These are phyloP conservation scores for Tetropium fuscum DNA, from an alignment of 2,888 invertebrate species.

Conservation along the genomic window DNA sequence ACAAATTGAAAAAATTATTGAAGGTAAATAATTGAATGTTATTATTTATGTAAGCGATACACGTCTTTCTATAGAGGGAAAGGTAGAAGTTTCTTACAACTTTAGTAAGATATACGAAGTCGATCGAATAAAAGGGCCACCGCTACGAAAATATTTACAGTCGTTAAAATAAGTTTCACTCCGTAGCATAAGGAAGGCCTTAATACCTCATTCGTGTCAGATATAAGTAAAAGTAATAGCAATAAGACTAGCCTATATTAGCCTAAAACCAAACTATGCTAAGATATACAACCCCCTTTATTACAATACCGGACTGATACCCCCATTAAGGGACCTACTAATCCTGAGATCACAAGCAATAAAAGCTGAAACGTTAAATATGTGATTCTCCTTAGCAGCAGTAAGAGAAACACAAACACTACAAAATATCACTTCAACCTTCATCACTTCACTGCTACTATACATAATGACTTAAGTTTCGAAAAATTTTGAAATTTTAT, in stretches of 20 bases:
- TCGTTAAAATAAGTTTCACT: too few relatives aligned
- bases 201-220: not conserved
- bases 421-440: conserved; percentile 31
- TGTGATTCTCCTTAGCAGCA: conserved; percentile 15
- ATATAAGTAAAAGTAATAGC: conserved; percentile 18
- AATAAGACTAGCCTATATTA: conserved; percentile 22
- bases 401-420: conserved; percentile 26
- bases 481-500: too few relatives aligned
- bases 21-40: too few relatives aligned
- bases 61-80: too few relatives aligned
- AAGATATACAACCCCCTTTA: conserved; percentile 28
- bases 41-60: too few relatives aligned
- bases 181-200: too few relatives aligned
- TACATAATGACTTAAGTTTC: too few relatives aligned
- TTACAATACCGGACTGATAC: conserved; percentile 37
- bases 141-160: too few relatives aligned
- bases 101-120: too few relatives aligned
- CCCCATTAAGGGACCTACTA: conserved; percentile 34
- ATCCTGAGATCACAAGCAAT: conserved; percentile 34
- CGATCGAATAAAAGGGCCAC: too few relatives aligned
- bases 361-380: conserved; percentile 32
- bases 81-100: too few relatives aligned
- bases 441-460: conserved; percentile 33
- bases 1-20: too few relatives aligned
- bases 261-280: conserved; percentile 26